These are phyloP conservation scores for Dolichomitus sp. DNA, from an alignment of 2,888 invertebrate species.

Conservation along the genomic window DNA sequence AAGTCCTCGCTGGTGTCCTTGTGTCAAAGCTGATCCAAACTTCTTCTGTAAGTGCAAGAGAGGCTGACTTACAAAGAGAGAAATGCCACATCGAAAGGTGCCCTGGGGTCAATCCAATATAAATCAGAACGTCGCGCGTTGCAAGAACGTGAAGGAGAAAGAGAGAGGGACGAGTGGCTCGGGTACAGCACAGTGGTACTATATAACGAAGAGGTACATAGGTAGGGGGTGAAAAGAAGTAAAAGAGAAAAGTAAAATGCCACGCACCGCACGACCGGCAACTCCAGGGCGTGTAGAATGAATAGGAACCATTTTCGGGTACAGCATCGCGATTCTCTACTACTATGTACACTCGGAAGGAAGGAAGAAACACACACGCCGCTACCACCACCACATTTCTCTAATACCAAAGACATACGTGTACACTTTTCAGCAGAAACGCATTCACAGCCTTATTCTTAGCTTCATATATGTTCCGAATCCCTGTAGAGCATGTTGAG, in stretches of 20 bases:
- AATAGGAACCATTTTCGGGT: conserved; percentile 57
- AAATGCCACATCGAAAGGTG: conserved; percentile 78
- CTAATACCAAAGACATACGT: conserved; percentile 8
- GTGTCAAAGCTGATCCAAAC: conserved; percentile 39
- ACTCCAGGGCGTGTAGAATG: conserved; percentile 21
- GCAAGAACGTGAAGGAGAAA: conserved; percentile 38
- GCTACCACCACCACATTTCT: neutral
- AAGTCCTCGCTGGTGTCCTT: conserved; percentile 11
- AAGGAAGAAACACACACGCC: conserved; percentile 36
- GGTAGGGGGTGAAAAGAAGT: conserved; percentile 55
- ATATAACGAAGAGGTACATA: conserved; percentile 29
- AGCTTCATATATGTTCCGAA: neutral
- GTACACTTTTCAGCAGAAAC: neutral
- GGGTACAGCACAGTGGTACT: conserved; percentile 46
- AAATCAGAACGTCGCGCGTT: conserved; percentile 79
- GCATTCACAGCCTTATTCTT: neutral
- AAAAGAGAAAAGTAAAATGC: conserved; percentile 50
- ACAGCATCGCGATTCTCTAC: conserved; percentile 48
- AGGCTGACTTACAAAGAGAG: conserved; percentile 3
- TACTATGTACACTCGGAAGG: conserved; percentile 49
- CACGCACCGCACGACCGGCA: conserved; percentile 34
- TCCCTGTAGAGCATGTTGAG: neutral
- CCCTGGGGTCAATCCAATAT: conserved; percentile 82
- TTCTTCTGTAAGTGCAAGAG: conserved; percentile 28
- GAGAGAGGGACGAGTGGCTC: conserved; percentile 45